Evolutionary conservation across 2,113 vertebrate genomes (phyloP), one percentile per base, ranked within the genome.

Genomic region (Willisornis vidua): DNA sequence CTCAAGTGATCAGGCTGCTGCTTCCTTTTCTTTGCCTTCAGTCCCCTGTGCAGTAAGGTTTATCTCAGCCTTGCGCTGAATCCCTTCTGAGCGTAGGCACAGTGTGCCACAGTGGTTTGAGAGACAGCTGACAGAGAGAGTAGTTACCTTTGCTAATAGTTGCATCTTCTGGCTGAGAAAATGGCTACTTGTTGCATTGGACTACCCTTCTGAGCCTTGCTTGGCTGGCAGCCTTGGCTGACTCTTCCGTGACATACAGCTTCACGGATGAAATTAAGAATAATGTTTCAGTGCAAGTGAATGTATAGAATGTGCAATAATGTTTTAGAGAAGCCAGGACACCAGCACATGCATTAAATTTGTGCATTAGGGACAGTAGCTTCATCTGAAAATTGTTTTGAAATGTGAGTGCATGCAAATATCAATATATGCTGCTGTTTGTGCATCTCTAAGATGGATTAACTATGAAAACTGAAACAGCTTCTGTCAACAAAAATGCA

Each of bases 361-460:
- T 89, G 41, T 73, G 31, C 71, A 17, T 87, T 85, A 80, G 78
- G 86, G 54, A 62, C 24, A 46, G 18, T 41, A 84, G 43, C 46
- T 88, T 84, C 25, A 23, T 35, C 65, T 54, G 51, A 63, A 63
- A 52, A 89, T 59, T 63, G 10, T 87, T 96, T 77, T 84, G 73
- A 87, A 85, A 52, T 84, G 13, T 25, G 43, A 76, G 29, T 61
- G 57, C 78, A 13, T 57, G 61, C 43, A 55, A 22, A 25, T 90
- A 67, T 4, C 3, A 3, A 35, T 89, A 55, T 19, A 39, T 73
- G 33, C 46, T 93, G 77, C 65, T 86, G 49, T 87, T 95, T 46
- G 67, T 89, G 82, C 74, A 83, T 93, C 70, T 70, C 83, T 85
- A 62, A 95, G 29, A 77, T 84, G 78, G 75, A 94, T 97, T 93